Evolutionary conservation across 2,113 vertebrate genomes (phyloP), one percentile per base, ranked within the genome.

Genomic region (Ciconia maguari): DNA sequence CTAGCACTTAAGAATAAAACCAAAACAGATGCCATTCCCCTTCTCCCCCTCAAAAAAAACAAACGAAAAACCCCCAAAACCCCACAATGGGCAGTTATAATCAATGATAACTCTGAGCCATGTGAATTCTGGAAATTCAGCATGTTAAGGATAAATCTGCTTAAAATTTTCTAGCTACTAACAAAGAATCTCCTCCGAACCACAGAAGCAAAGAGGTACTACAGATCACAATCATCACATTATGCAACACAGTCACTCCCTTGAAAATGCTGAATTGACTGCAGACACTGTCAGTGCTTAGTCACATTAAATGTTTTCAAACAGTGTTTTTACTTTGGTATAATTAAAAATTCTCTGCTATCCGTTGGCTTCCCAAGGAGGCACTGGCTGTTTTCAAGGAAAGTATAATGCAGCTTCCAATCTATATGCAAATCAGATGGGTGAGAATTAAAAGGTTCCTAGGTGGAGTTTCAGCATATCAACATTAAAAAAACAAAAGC

Each of bases 11-110:
- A 62, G 21, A 57, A 48, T 34, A 22, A 69, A 54, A 16, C 30
- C 46, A 46, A 64, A 19, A 27, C 21, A 21, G 75, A 15, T 15
- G 4, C 32, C 18, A 14, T 14, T 2, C 32, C 7, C 55, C 12
- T 2, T 18, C 30, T 3, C 55, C 32, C 7, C 18, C 7, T 6
- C 42, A 12, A 11, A 30, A 52, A 4, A 65, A n/a, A 22, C 0
- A 38, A 38, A 38, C 3, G 14, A 34, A 8, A 10, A 2, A 0
- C 4, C 7, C 44, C 27, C 10, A 52, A 58, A 4, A 38, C 38
- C 7, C 7, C 29, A 2, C 42, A 79, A 22, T 5, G 8, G 32
- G 36, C 15, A 79, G 11, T 27, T 65, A 62, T 0, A 42, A 25
- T 18, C 13, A 66, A 9, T 42, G 19, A 10, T 13, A 90, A 75